These are phyloP conservation scores for Larimichthys crocea DNA, from an alignment of 2,113 vertebrate genomes.

Conservation along the genomic window DNA sequence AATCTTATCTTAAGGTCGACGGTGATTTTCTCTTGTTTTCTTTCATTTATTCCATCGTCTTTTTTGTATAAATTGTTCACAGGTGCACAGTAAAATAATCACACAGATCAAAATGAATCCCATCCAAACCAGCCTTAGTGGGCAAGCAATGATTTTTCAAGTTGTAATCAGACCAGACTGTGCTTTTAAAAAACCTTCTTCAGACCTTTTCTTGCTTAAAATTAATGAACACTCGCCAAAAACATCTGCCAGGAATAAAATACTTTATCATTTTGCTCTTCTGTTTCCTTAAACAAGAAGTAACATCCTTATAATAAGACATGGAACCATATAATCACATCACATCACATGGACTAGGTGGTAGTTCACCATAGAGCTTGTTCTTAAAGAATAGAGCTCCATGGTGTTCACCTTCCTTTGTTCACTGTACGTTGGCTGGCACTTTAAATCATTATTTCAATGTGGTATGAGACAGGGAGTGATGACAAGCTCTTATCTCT, in stretches of 20 bases:
- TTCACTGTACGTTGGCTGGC: background rate
- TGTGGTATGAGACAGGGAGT: slow-evolving; percentile 1
- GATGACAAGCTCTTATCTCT: slow-evolving; percentile 29
- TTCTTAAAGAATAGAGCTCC: slow-evolving; percentile 17
- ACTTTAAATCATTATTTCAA: slow-evolving; percentile 26
- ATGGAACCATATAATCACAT: background rate
- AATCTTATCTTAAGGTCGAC: background rate
- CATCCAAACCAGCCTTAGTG: background rate
- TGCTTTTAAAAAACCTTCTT: background rate
- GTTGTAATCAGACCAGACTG: background rate
- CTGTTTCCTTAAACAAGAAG: background rate
- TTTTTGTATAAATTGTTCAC: background rate
- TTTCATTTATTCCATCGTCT: background rate
- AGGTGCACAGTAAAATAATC: background rate
- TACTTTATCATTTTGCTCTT: background rate
- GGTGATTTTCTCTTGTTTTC: background rate
- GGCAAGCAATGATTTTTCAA: too few relatives aligned
- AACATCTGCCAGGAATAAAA: background rate
- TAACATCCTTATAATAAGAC: slow-evolving; percentile 11
- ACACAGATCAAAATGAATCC: background rate
- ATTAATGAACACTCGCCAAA: background rate
- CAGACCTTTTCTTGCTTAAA: background rate
- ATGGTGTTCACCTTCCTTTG: slow-evolving; percentile 21
- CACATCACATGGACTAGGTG: slow-evolving; percentile 27
- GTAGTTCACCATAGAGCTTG: slow-evolving; percentile 7